Evolutionary conservation across 2,888 invertebrate genomes (phyloP), one percentile per base, ranked within the genome.

Genomic region (Lasioglossum oenotherae): DNA sequence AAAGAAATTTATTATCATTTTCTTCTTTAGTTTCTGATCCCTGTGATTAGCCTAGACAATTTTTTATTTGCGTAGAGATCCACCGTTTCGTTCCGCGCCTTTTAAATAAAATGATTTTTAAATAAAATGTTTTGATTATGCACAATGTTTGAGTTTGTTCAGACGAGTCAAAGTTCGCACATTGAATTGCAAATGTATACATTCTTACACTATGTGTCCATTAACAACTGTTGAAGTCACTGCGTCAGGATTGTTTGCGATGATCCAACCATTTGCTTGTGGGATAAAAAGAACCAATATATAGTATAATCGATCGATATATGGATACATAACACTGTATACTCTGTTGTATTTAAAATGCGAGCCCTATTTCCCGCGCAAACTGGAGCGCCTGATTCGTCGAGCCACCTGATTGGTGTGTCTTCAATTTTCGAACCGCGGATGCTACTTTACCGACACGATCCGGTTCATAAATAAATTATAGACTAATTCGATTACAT

Each of bases 141-240:
- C 23, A 3, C 53, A n/a, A 53, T 53, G 10, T 2, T 3, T 10
- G 10, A 53, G 53, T 10, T 3, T n/a, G 6, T n/a, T 53, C n/a
- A n/a, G 16, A 72, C 44, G 38, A 4, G 27, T 8, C 27, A 67
- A 67, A 38, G 31, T 38, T 31, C 27, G 69, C 31, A 60, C 38
- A 67, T 60, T 23, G 53, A 38, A 80, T 53, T 80, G 80, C 16
- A 69, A 75, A 75, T 80, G 31, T 53, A 75, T 75, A 75, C 53
- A 19, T n/a, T 35, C 4, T 4, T 35, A 35, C 35, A 35, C 35
- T 3, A 35, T 35, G 3, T 44, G 8, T 60, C 27, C 74, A 72
- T 73, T 73, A n/a, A n/a, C 49, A 19, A 49, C 41, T 31, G 31
- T 64, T 46, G 41, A n/a, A n/a, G n/a, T 27, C 14, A 31, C 31